Conservation (phyloP, 2,797 vertebrate species). For the Pantherophis vulpinus region DNA sequence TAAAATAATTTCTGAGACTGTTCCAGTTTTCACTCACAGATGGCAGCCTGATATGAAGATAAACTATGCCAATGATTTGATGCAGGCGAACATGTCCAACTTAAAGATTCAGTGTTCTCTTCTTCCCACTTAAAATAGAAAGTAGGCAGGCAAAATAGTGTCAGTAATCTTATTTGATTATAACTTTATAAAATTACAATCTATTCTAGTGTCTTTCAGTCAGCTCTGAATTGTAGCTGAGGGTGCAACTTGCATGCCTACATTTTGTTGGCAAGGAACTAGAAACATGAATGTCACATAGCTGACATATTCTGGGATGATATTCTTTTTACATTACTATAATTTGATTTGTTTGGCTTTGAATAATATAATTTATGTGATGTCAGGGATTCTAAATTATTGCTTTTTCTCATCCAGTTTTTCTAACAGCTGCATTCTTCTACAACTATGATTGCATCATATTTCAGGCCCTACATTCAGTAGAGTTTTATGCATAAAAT, state of each 20-base stretch:
- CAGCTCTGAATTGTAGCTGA: background rate
- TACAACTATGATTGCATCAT: background rate
- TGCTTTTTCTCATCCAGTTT: background rate
- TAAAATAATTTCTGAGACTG: background rate
- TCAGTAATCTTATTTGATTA: background rate
- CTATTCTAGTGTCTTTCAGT: background rate
- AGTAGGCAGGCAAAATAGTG: background rate
- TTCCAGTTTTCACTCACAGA: background rate
- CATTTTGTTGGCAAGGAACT: constrained; percentile 21
- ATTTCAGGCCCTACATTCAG: background rate
- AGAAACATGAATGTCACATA: constrained; percentile 14
- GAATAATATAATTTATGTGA: background rate
- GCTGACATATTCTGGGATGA: background rate
- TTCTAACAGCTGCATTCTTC: background rate
- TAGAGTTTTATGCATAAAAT: background rate
- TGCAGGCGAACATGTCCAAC: background rate
- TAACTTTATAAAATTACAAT: background rate
- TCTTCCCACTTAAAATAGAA: constrained; percentile 15
- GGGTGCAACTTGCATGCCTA: constrained; percentile 12
- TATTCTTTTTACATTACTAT: background rate
- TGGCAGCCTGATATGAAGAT: background rate
- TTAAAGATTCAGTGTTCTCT: background rate
- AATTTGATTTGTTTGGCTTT: background rate
- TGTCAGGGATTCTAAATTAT: background rate
- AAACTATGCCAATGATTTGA: background rate